Base-by-base conservation (phyloP, 2,113 vertebrate species). In the Opisthocomus hoazin region DNA sequence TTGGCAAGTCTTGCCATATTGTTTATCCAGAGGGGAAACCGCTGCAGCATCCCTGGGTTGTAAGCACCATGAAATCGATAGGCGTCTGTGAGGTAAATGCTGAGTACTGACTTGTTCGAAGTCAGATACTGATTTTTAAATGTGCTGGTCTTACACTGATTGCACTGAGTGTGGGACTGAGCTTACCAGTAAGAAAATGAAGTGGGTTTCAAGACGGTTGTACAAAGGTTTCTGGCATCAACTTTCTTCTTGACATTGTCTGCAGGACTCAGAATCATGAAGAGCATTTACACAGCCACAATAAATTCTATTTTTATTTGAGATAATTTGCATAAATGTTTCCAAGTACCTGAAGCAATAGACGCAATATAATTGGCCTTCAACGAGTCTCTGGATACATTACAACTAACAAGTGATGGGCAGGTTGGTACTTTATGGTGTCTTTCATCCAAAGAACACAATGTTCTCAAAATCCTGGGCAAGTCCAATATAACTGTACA, bases 261-360 rank as follows among this genome's bases (percentile, higher is more conserved):
- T 80, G 45, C 30, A 80, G 48, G 48, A 81, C 85, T 83, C 32
- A 39, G 43, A 60, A 30, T 54, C 63, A 34, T 80, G 34, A 93
- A 50, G 12, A 86, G 3, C 13, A 34, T 93, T 92, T 95, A 64
- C 39, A 86, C 5, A 64, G 34, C 56, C 88, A 81, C 66, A 92
- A 77, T 70, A 75, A 92, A 39, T 78, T 93, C 79, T 88, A 29
- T 89, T 96, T 93, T 94, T 94, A 70, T 84, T 81, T 63, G 24
- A 71, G 34, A 64, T 75, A 66, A 36, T 92, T 90, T 75, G 41
- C 30, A 86, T 70, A 74, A 29, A 5, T 56, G 84, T 88, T 91
- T 81, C 68, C 73, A 61, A 87, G 39, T 81, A 30, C 24, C 77
- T 81, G 34, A 91, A 96, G 96, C 90, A 95, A 95, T 84, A 92